Base-by-base conservation (phyloP, 2,888 invertebrate genomes). In the Caenorhabditis imperialis region DNA sequence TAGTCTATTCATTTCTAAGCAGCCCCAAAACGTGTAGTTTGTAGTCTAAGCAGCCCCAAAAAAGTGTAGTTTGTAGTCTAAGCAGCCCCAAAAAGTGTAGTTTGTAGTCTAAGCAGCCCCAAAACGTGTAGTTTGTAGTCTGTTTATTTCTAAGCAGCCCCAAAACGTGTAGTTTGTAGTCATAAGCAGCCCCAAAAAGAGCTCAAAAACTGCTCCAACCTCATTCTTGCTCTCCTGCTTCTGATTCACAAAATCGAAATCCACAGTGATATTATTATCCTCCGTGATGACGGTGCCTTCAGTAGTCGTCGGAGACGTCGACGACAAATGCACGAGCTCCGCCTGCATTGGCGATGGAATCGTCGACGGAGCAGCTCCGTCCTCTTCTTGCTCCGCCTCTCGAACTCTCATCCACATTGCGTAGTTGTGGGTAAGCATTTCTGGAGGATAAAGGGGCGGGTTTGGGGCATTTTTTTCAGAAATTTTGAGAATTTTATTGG, bases 281-380 rank as follows among this genome's bases (percentile, higher is more conserved):
- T 73, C 73, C 5, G 18, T 14, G 23, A 35, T 50, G 0, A 54
- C 38, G 6, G 63, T 54, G 20, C 37, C 60, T 40, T 70, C 70
- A 4, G 69, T 63, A 6, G 53, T 57, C 0, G 75, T 69, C 18
- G 75, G 75, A 5, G 75, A 75, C 35, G 61, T 61, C 16, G 74
- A 50, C 6, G 67, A 57, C 23, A 75, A 25, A 48, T 75, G 63
- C 18, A 75, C 63, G 1, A 57, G 47, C 33, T 70, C 75, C 5
- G 75, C 75, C 38, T 65, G 75, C 42, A 60, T 62, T 23, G 63
- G 70, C 7, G 54, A 58, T n/a, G 75, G 75, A 12, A 33, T 14
- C n/a, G n/a, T n/a, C n/a, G n/a, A n/a, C n/a, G n/a, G n/a, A n/a
- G n/a, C n/a, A n/a, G n/a, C n/a, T 4, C 22, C 48, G 23, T 25